Conservation (phyloP, 2,797 vertebrate species). For the Antrozous pallidus region DNA sequence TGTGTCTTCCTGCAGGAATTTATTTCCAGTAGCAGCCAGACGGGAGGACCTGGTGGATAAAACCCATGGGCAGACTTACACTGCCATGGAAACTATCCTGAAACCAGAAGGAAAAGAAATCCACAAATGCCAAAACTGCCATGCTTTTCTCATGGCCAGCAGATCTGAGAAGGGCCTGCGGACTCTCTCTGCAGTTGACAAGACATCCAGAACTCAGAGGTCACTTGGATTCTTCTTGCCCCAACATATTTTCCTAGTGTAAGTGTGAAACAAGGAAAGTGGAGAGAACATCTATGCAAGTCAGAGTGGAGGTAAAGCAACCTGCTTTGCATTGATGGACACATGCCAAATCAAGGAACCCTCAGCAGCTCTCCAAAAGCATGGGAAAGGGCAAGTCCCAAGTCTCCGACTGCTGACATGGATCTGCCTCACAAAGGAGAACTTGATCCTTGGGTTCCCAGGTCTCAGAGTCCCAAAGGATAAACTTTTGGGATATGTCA, state of each 20-base stretch:
- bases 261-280: background rate
- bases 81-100: background rate
- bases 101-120: background rate
- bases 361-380: background rate
- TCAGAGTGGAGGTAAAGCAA: background rate
- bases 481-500: background rate
- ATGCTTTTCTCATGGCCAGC: background rate
- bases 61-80: background rate
- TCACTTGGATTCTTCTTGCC: background rate
- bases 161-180: too few species aligned
- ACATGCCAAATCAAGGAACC: background rate
- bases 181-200: background rate
- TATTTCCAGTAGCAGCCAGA: background rate
- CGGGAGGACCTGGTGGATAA: background rate
- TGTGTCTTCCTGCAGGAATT: background rate
- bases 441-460: background rate
- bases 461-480: background rate
- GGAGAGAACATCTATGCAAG: background rate
- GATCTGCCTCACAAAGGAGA: background rate
- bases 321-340: background rate
- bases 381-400: background rate
- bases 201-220: background rate
- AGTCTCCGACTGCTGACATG: too few species aligned
- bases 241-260: background rate
- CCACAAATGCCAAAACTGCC: background rate